Percentiles rank a stretch among this genome's conserved stretches.
phyloP scores from a whole-genome alignment of 2,888 invertebrate genomes.

The Adelphocoris suturalis region DNA sequence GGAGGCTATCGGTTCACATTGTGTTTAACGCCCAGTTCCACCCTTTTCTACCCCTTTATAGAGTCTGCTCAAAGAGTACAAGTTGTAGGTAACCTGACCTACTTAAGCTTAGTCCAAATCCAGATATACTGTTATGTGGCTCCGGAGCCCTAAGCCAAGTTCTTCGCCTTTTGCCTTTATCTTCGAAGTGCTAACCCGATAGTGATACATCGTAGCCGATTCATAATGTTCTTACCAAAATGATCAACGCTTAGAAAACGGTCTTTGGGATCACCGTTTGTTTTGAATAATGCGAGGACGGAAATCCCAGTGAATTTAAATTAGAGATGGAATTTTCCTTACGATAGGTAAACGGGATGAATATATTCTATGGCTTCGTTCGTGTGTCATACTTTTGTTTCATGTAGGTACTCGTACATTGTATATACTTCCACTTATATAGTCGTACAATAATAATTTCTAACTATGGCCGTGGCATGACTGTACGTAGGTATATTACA shows the following conservation, averaged over 20 bases:
- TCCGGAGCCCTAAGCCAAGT: constrained; percentile 37
- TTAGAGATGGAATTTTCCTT: no score
- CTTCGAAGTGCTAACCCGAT: constrained; percentile 40
- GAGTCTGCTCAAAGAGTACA: constrained; percentile 47
- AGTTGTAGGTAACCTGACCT: constrained; percentile 53
- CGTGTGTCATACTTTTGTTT: no score
- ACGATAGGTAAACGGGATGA: no score
- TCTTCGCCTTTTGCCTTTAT: constrained; percentile 57
- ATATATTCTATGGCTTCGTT: no score
- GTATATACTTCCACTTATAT: no score
- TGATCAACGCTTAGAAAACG: neutral
- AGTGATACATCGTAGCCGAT: constrained; percentile 29
- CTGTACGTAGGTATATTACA: no score
- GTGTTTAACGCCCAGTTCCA: constrained; percentile 47
- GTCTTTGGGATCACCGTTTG: neutral
- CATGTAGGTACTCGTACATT: no score
- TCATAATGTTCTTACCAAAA: neutral
- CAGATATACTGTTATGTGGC: constrained; percentile 65
- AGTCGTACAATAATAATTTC: no score
- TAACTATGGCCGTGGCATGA: no score
- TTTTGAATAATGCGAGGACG: neutral
- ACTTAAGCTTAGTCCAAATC: constrained; percentile 58
- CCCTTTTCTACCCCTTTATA: constrained; percentile 32
- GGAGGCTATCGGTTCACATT: constrained; percentile 33
- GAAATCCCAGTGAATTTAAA: neutral